Base-by-base conservation (phyloP, 2,888 invertebrate species). In the Drosophila demipolita region DNA sequence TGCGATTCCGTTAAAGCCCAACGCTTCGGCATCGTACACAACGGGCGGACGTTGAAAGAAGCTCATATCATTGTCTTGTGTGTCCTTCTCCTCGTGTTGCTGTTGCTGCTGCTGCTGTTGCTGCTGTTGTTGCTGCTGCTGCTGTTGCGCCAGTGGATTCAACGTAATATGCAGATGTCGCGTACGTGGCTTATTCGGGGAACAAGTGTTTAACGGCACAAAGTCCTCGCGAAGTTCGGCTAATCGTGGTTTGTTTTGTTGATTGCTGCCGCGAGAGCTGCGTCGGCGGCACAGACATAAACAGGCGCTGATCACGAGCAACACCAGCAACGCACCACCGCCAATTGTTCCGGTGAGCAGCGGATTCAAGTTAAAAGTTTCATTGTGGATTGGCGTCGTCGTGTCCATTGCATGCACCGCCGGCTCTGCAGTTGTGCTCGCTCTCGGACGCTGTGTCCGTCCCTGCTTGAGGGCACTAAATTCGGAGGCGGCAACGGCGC, bases 401-500 rank as follows among this genome's bases (percentile, higher is more conserved):
- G 91, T 90, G 15, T 90, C 87, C 4, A 90, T 73, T 0, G 90
- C 76, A 9, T 92, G 89, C n/a, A 83, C 75, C 0, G 80, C 74
- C 6, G 91, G 90, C 1, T 90, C 78, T 15, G 89, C 83, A 1
- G 92, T 91, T 17, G 91, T 91, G 1, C 88, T 91, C 3, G 82
- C 82, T 1, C 81, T 79, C 20, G 90, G 81, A 69, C 91, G 93
- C 65, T 93, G 91, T 2, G 97, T 97, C 87, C 95, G 95, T 63
- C 95, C 95, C 48, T 96, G 95, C 72, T 96, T 94, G 35, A 96
- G 95, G 29, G 95, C 94, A 82, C 97, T 97, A 90, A 97, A 98
- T 76, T 97, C 96, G 0, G 98, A 98, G 0, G 97, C 97, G 0
- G 97, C 96, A 62, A 96, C 96, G 6, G 96, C 95, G 45, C 97